Conservation (phyloP, 1,140 invertebrate genomes). For the Ptiloglossa arizonensis region DNA sequence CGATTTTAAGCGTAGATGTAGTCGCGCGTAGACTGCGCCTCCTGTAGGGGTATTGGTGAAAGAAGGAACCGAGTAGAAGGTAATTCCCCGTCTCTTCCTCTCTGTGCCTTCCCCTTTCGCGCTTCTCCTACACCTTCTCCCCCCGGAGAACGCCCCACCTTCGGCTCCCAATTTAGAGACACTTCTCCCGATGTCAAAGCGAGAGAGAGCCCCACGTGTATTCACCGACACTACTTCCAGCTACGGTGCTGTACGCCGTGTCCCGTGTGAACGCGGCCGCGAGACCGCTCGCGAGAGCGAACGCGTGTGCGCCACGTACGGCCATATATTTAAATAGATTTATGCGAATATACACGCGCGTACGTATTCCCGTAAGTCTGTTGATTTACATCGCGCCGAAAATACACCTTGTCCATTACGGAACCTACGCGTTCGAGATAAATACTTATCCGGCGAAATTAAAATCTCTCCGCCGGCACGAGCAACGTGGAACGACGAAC, state of each 20-base stretch:
- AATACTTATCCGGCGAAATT: conserved; percentile 48
- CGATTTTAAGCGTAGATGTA: conserved; percentile 28
- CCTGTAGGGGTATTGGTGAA: conserved; percentile 40
- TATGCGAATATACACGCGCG: conserved; percentile 27
- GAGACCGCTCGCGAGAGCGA: no score
- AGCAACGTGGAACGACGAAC: conserved; percentile 18
- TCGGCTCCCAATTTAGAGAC: conserved; percentile 77
- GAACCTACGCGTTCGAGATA: conserved; percentile 31
- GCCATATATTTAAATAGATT: conserved; percentile 44
- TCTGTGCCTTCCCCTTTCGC: conserved; percentile 61
- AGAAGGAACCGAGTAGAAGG: conserved; percentile 67
- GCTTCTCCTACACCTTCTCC: conserved; percentile 67
- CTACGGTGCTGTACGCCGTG: not conserved
- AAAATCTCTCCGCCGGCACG: conserved; percentile 25
- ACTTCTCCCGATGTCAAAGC: conserved; percentile 59
- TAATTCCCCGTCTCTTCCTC: conserved; percentile 72
- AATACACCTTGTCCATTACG: conserved; percentile 49
- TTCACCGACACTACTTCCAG: conserved; percentile 11
- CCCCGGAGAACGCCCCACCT: conserved; percentile 61
- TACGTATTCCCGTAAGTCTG: conserved; percentile 8
- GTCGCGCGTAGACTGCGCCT: not conserved
- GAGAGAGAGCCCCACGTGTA: conserved; percentile 48
- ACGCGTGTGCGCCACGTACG: not conserved
- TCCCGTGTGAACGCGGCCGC: not conserved
- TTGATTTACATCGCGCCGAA: conserved; percentile 49